Evolutionary conservation across 1,140 invertebrate genomes (phyloP), one percentile per base, ranked within the genome.

Genomic region (Euwallacea fornicatus): DNA sequence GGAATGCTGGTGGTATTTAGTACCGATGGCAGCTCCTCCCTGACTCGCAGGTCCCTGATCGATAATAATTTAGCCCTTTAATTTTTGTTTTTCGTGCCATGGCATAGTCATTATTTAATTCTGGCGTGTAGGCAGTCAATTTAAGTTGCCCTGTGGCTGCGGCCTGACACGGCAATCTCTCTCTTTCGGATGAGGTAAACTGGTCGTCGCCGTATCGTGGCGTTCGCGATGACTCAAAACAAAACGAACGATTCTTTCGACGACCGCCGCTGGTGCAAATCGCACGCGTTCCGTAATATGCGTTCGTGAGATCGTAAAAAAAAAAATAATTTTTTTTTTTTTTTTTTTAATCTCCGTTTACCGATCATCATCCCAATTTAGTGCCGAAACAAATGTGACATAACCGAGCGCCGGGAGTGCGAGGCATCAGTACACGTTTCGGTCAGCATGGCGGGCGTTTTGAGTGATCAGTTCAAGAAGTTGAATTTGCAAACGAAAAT

Each of bases 381-480:
- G 6, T 50, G 7, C 46, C 42, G 13, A 63, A 63, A 63, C 61
- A 63, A 63, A 63, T 63, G 61, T 63, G 43, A 63, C 44, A 47
- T 63, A 63, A 63, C 44, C 10, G 16, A 16, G 42, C 33, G 33
- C 10, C 42, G 15, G 11, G 13, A 56, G 55, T 50, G 46, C 46
- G 13, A 13, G 9, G 46, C 13, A 50, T 50, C 6, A 50, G 46
- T 50, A 13, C 13, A 50, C 46, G 46, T 11, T 56, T n/a, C 16
- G 41, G 11, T 13, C 21, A 59, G 0, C 33, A 92, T 91, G 89
- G 88, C 90, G 15, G 90, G 92, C 80, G 86, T 92, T 73, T 82
- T 93, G 74, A 90, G 89, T 82, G 89, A 91, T 67, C 87, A 91
- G 76, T 85, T 93, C 76, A 90, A 91, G 76, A 86, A 87, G 67